These are phyloP conservation scores for Abrostola triplasia DNA, from an alignment of 2,888 invertebrate genomes.

Conservation along the genomic window DNA sequence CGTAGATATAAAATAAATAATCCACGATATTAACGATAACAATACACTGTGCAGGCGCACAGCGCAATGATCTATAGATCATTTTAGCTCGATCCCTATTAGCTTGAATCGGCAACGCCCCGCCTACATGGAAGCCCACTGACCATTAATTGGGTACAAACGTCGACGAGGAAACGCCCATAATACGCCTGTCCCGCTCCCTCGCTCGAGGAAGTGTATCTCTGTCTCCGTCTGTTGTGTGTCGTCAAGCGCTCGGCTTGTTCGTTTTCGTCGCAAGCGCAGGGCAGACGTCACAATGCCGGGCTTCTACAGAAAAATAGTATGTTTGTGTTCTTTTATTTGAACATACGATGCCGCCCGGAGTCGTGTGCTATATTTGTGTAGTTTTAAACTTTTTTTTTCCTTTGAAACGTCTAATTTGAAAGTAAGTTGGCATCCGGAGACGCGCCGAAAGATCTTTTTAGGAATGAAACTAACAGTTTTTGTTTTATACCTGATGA, in stretches of 20 bases:
- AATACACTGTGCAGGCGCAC: constrained; percentile 79
- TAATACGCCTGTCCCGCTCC: constrained; percentile 65
- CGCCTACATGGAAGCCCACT: constrained; percentile 85
- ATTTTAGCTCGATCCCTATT: constrained; percentile 86
- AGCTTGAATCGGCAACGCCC: constrained; percentile 79
- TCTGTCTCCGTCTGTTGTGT: constrained; percentile 60
- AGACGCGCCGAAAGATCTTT: constrained; percentile 65
- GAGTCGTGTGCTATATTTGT: constrained; percentile 87
- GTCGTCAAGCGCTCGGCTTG: constrained; percentile 68
- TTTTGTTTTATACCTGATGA: constrained; percentile 58
- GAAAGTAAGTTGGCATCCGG: constrained; percentile 75
- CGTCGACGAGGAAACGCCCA: constrained; percentile 82
- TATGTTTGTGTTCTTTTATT: constrained; percentile 78
- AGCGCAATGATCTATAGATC: constrained; percentile 85
- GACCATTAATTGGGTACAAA: constrained; percentile 86
- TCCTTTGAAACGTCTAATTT: constrained; percentile 78
- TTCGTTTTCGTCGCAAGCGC: constrained; percentile 83
- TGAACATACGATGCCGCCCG: constrained; percentile 68
- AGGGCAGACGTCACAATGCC: constrained; percentile 77
- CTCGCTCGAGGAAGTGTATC: constrained; percentile 22
- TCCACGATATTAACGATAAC: constrained; percentile 83
- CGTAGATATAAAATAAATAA: constrained; percentile 82
- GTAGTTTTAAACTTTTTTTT: constrained; percentile 78
- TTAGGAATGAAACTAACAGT: constrained; percentile 43
- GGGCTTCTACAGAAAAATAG: constrained; percentile 85